Evolutionary conservation across 2,797 vertebrate genomes (phyloP).

Genomic region (Manis crassicaudata): DNA sequence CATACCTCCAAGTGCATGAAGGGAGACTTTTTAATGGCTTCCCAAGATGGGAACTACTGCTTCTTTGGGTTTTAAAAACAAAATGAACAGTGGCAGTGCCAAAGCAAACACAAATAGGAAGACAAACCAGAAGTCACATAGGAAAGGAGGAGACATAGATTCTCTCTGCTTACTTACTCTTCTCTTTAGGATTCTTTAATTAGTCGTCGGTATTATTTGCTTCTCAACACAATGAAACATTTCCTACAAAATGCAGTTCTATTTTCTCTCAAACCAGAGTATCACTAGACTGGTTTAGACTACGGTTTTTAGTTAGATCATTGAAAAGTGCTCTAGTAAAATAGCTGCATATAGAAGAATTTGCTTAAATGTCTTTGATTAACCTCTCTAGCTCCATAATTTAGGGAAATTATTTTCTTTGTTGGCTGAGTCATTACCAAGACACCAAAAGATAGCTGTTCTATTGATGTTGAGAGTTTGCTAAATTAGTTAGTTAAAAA

Average conservation of each 20-base stretch:
- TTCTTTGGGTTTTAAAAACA: not conserved
- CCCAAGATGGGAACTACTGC: not conserved
- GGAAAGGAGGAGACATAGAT: not conserved
- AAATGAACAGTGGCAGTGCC: not conserved
- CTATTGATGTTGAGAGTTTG: not conserved
- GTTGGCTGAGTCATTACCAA: not conserved
- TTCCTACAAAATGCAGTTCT: constrained; percentile 7
- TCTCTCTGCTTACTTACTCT: not conserved
- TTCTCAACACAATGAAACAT: constrained; percentile 31
- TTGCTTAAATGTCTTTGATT: not conserved
- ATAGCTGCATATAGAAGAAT: constrained; percentile 41
- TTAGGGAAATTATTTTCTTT: not conserved
- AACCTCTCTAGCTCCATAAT: not conserved
- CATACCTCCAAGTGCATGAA: not conserved
- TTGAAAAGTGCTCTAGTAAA: not conserved
- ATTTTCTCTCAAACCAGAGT: constrained; percentile 15
- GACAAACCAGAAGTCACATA: not conserved
- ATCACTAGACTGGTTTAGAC: not conserved
- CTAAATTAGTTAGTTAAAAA: not conserved
- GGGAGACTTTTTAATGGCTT: not conserved
- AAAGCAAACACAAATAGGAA: not conserved
- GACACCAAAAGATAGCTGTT: not conserved
- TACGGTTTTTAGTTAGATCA: constrained; percentile 17
- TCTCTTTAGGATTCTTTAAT: not conserved
- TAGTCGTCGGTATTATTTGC: not conserved